Percentiles rank a stretch among this genome's conserved stretches.
These are phyloP conservation scores for Agapornis canus DNA, from an alignment of 2,797 vertebrate genomes.

Conservation along the genomic window DNA sequence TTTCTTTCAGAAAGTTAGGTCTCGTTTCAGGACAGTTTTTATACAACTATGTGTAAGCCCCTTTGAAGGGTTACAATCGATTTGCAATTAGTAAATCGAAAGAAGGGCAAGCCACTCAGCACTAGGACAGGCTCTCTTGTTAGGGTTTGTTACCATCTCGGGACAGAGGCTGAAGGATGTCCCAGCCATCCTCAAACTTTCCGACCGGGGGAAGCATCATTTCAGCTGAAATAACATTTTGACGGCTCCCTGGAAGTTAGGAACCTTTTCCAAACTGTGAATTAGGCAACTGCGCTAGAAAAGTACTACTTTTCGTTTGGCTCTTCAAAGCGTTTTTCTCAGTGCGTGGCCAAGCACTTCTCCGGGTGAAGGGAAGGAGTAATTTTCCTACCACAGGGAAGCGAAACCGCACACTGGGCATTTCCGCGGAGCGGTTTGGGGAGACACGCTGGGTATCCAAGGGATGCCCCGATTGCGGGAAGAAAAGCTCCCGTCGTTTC, in stretches of 20 bases:
- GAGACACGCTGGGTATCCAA: neutral
- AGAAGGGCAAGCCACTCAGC: neutral
- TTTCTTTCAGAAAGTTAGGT: neutral
- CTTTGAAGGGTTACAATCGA: neutral
- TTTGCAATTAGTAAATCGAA: neutral
- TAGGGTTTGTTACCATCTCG: neutral
- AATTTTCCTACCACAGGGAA: neutral
- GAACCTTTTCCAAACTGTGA: neutral
- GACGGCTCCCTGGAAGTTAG: neutral
- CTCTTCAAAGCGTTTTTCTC: neutral
- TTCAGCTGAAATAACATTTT: neutral
- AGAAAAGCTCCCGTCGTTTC: neutral
- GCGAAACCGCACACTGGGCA: accelerated
- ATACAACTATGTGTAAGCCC: neutral
- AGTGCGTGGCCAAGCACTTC: accelerated
- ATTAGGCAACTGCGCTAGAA: neutral
- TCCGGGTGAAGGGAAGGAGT: neutral
- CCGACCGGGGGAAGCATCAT: neutral
- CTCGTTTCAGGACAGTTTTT: neutral
- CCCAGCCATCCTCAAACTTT: neutral
- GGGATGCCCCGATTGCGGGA: neutral
- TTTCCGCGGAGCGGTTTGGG: neutral
- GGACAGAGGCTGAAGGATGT: neutral
- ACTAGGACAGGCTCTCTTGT: neutral
- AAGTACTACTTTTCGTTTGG: neutral